Percentiles rank a stretch among this genome's conserved stretches.
phyloP scores from a whole-genome alignment of 2,113 vertebrate species.

The Trogon melanurus region DNA sequence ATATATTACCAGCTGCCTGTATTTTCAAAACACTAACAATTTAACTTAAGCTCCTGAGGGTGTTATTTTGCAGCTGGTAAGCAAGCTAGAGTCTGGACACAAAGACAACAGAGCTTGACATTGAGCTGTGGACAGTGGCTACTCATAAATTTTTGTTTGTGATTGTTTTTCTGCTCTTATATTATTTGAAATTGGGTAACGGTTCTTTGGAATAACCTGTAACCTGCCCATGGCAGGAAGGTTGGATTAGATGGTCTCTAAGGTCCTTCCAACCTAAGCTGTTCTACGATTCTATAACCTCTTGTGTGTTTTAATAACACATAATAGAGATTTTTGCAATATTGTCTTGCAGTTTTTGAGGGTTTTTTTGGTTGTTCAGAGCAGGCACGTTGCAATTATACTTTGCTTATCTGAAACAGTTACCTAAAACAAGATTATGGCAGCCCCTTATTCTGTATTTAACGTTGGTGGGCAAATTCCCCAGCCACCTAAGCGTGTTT shows the following conservation, averaged over 20 bases:
- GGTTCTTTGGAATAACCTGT: not conserved
- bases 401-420: constrained; percentile 9
- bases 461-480: constrained; percentile 14
- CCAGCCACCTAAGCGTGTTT: constrained; percentile 2
- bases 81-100: not conserved
- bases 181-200: not conserved
- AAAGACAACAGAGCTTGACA: not conserved
- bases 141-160: not conserved
- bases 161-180: not conserved
- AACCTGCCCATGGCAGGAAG: not conserved
- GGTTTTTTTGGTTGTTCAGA: not conserved
- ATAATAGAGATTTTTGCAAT: not conserved
- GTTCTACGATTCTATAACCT: not conserved
- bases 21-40: not conserved
- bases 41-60: not conserved
- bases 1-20: not conserved
- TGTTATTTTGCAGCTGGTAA: not conserved
- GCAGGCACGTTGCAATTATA: not conserved
- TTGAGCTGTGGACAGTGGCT: not conserved
- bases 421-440: constrained; percentile 18
- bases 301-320: not conserved
- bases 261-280: no score
- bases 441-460: constrained; percentile 28
- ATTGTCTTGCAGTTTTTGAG: not conserved
- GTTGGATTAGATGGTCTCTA: no score